phyloP scores from a whole-genome alignment of 64 coral and sea anemone genomes.

The Astreopora myriophthalma region DNA sequence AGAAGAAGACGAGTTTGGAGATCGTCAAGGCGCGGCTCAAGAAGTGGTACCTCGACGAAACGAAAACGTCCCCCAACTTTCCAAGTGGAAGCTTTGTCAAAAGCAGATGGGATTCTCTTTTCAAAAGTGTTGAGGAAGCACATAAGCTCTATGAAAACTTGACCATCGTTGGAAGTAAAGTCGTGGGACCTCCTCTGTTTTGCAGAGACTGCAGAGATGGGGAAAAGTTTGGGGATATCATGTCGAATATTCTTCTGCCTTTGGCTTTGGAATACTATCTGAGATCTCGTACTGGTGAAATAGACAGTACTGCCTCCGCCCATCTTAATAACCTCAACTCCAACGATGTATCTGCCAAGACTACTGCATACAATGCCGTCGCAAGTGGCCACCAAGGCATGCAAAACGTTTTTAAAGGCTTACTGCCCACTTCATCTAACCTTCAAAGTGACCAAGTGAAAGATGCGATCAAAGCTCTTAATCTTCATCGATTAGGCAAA shows the following conservation, averaged over 20 bases:
- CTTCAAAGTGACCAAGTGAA: not conserved
- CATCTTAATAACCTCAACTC: not conserved
- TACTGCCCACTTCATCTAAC: not conserved
- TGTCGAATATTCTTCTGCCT: slow-evolving; percentile 13
- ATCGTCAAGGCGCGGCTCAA: not conserved
- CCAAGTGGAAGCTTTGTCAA: not conserved
- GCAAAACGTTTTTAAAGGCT: not conserved
- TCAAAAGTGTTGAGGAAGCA: not conserved
- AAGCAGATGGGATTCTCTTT: slow-evolving; percentile 15
- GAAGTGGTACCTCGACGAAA: slow-evolving; percentile 37
- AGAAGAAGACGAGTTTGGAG: not conserved
- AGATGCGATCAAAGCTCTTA: not conserved
- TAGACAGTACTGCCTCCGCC: not conserved
- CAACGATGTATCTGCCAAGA: not conserved
- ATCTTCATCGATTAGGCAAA: not conserved
- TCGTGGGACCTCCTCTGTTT: slow-evolving; percentile 31
- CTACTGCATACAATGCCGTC: not conserved
- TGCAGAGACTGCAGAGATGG: not conserved
- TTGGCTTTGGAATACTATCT: slow-evolving; percentile 30
- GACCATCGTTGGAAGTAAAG: not conserved
- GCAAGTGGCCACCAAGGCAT: not conserved
- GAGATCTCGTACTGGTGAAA: not conserved
- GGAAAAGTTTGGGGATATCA: not conserved
- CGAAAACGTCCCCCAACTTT: not conserved
- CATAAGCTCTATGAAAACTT: not conserved